Evolutionary conservation across 2,888 invertebrate species (phyloP), one percentile per base, ranked within the genome.

Genomic region (Limnephilus lunatus): DNA sequence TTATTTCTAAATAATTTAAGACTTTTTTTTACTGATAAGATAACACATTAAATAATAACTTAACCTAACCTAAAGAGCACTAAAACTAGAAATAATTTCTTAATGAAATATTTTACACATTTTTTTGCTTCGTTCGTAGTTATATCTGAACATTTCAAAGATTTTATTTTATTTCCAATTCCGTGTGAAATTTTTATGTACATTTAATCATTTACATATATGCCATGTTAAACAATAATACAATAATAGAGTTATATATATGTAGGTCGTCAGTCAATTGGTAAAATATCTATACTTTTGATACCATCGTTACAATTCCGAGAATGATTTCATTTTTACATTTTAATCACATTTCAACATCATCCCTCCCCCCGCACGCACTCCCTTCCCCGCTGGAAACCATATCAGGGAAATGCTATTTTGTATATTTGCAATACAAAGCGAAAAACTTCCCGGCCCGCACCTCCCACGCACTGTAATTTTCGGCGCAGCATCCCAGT

Each of bases 361-460:
- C 7, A 25, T 3, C 68, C 25, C 68, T 9, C 25, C 9, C 19
- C 48, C 12, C 53, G 53, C 85, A 53, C 83, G 39, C 7, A 35
- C 68, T 5, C 25, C 89, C 44, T 81, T 30, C 39, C 11, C 39
- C 85, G 85, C 44, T n/a, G n/a, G 89, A 83, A 88, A 80, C 92
- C 93, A 93, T 93, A 92, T 93, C 92, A 91, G 92, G 92, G 91
- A 93, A 93, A 92, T 93, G 93, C 93, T 92, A 92, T 93, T 92
- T 93, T 93, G 92, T 92, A 93, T 92, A 93, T 93, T 93, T 93
- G 93, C 93, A 92, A 90, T 92, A 93, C 93, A 93, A 93, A 93
- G 92, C 92, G 92, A 93, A 92, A 93, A 93, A 93, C 93, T 93
- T 93, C 92, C 91, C 89, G 90, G 91, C 80, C 48, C 30, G 31